phyloP scores from a whole-genome alignment of 2,797 vertebrate species.

The Remorina albescens region DNA sequence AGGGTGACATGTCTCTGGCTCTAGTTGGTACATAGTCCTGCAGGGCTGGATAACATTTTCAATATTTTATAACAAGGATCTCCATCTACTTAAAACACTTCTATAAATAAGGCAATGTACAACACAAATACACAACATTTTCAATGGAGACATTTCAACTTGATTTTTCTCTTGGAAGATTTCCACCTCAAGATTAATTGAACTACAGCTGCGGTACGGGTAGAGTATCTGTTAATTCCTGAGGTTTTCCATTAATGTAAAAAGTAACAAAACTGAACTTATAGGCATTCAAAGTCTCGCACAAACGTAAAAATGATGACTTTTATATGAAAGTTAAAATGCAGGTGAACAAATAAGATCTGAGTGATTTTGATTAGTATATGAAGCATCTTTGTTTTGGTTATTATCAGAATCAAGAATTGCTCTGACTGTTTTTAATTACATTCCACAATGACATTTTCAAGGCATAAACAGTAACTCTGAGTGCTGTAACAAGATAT shows the following conservation, averaged over 20 bases:
- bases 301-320: too few relatives aligned
- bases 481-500: slow-evolving; percentile 40
- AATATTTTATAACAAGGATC: slow-evolving; percentile 87
- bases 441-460: slow-evolving; percentile 50
- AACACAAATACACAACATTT: slow-evolving; percentile 65
- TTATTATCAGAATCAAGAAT: slow-evolving; percentile 55
- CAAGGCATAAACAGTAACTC: slow-evolving; percentile 35
- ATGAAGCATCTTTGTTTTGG: slow-evolving; percentile 53
- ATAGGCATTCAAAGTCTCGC: background rate
- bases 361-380: slow-evolving; percentile 20
- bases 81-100: slow-evolving; percentile 77
- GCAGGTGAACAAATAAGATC: slow-evolving; percentile 24
- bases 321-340: too few relatives aligned
- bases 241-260: slow-evolving; percentile 45
- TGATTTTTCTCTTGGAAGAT: slow-evolving; percentile 61
- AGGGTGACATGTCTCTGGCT: slow-evolving; percentile 53
- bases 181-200: slow-evolving; percentile 48
- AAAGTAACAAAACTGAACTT: background rate
- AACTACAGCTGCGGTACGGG: too few relatives aligned
- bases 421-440: slow-evolving; percentile 51
- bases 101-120: slow-evolving; percentile 72
- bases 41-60: slow-evolving; percentile 83
- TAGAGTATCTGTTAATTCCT: slow-evolving; percentile 20
- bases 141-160: slow-evolving; percentile 77
- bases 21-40: slow-evolving; percentile 75